Base-by-base conservation (phyloP, 2,888 invertebrate genomes). In the Eledona agricola region DNA sequence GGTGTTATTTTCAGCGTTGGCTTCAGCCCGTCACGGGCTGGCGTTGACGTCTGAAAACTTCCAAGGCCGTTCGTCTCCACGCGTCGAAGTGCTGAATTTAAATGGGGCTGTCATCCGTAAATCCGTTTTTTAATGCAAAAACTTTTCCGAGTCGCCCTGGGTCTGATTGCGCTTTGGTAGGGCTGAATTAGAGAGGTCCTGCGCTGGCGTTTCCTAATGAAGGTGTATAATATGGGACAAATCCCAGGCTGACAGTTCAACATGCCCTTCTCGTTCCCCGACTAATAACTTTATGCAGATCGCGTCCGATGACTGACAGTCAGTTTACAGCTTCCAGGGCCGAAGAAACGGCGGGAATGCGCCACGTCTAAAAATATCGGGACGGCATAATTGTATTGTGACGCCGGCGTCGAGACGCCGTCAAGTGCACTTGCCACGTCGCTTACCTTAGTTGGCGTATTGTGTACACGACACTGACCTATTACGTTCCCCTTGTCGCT, bases 161-260 rank as follows among this genome's bases (percentile, higher is more conserved):
- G 4, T 20, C 47, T 55, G 51, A 55, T 55, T 55, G 42, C 52
- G 57, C 50, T 50, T 57, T 54, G 50, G 50, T 47, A 55, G 57
- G 49, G 55, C 57, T 57, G 55, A 57, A 57, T 57, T 57, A 57
- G 57, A 46, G 19, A 55, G 51, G 55, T 46, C 51, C 46, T 38
- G 57, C 31, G 57, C 55, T 57, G 55, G 49, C 40, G 55, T 55
- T 28, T 49, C 51, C 50, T 57, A 57, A 57, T 57, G 57, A 57
- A 57, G 51, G 57, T 57, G 55, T 57, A 55, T 57, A n/a, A n/a
- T n/a, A 57, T 52, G 51, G 55, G 47, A 55, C 51, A 57, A 57
- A 57, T 57, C 57, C 57, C 57, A 10, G 51, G 57, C 51, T 57
- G 52, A 57, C 47, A 38, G 51, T 55, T 57, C 45, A 50, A 57